phyloP scores from a whole-genome alignment of 1,140 invertebrate species.

The Hydropsyche tenuis region DNA sequence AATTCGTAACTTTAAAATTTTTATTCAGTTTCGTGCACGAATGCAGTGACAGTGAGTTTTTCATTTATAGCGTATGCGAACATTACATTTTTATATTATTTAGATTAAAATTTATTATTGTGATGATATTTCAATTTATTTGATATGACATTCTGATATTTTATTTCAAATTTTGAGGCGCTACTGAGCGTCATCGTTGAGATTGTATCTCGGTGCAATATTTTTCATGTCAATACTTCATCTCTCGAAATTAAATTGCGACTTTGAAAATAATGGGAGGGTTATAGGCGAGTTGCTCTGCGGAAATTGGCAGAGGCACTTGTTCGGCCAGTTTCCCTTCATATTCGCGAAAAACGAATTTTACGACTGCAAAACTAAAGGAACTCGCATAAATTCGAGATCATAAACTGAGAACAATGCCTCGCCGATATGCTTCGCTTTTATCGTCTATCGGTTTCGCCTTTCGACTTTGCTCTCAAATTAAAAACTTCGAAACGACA shows the following conservation, averaged over 20 bases:
- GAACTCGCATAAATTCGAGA: slow-evolving; percentile 25
- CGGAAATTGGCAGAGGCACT: not conserved
- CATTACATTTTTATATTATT: too few species aligned
- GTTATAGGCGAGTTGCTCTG: slow-evolving; percentile 14
- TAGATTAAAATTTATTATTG: too few species aligned
- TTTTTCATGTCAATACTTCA: slow-evolving; percentile 43
- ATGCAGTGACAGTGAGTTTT: too few species aligned
- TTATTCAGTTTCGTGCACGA: not conserved
- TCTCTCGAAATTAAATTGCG: slow-evolving; percentile 42
- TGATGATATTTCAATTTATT: too few species aligned
- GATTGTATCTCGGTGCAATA: slow-evolving; percentile 35
- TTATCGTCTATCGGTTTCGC: slow-evolving; percentile 2
- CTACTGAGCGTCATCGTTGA: slow-evolving; percentile 11
- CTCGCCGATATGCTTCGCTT: slow-evolving; percentile 9
- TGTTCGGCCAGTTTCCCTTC: too few species aligned
- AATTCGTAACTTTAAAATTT: not conserved
- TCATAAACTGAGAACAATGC: slow-evolving; percentile 10
- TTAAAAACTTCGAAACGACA: slow-evolving; percentile 14
- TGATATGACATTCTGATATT: too few species aligned
- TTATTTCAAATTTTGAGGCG: not conserved
- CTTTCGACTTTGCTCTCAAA: slow-evolving; percentile 25
- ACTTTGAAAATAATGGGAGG: slow-evolving; percentile 43
- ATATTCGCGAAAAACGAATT: slow-evolving; percentile 29
- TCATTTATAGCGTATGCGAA: too few species aligned
- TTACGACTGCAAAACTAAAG: slow-evolving; percentile 18